A percentile compares a stretch with the other conserved stretches of the same genome.
Evolutionary conservation across 2,113 vertebrate species (phyloP).

Genomic region (Lepus europaeus): DNA sequence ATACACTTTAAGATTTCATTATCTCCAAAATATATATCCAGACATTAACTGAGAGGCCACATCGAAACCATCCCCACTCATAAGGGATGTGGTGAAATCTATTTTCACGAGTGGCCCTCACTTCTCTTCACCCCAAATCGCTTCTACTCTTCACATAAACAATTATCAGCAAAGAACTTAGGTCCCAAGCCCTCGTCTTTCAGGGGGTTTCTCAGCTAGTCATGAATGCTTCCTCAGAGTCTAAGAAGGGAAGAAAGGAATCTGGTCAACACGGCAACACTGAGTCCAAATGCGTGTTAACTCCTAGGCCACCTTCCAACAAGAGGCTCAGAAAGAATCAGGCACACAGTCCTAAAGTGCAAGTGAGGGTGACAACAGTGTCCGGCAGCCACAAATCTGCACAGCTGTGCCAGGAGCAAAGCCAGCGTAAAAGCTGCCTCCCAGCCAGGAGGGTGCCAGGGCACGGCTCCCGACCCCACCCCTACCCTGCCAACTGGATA

Average conservation of each 20-base stretch:
- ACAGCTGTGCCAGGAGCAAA: not conserved
- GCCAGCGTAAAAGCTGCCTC: not conserved
- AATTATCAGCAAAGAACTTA: not conserved
- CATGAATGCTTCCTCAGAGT: not conserved
- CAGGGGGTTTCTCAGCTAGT: not conserved
- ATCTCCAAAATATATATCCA: not conserved
- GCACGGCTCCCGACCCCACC: not conserved
- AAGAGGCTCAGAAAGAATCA: not conserved
- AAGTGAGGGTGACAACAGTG: fast-evolving
- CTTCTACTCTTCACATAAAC: not conserved
- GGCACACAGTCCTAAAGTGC: fast-evolving
- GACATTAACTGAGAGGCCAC: not conserved
- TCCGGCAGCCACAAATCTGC: too few species aligned
- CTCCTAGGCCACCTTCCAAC: not conserved
- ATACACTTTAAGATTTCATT: not conserved
- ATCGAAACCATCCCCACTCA: not conserved
- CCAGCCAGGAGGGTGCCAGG: not conserved
- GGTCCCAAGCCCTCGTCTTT: not conserved
- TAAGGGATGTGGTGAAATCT: not conserved
- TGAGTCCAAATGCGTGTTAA: not conserved
- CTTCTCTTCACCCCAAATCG: not conserved
- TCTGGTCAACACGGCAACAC: not conserved
- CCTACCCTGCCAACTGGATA: too few species aligned
- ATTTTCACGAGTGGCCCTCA: not conserved
- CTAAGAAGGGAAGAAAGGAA: not conserved